Evolutionary conservation across 2,113 vertebrate species (phyloP), one percentile per base, ranked within the genome.

Genomic region (Ailurus styani): DNA sequence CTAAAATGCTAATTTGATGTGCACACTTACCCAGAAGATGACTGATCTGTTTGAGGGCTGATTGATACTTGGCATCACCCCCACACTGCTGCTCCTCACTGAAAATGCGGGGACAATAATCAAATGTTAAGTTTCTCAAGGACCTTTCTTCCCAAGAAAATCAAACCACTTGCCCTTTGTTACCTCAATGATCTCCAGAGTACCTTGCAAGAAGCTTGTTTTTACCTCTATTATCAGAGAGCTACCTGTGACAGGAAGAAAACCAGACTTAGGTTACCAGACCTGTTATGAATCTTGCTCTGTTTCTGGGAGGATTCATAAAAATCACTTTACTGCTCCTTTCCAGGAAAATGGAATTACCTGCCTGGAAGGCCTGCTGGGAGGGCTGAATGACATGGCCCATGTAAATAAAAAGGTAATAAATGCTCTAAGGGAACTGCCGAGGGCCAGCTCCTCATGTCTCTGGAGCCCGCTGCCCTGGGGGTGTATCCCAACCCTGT

Each of bases 121-220:
- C 97, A 98, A 98, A 98, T 98, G 98, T 98, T 97, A 98, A 98
- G 97, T 98, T 97, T 97, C 97, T 98, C 94, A 94, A 98, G 97
- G 97, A 98, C 96, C 96, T 96, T 98, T 91, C 96, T 97, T 96
- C 97, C 98, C 66, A 96, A 97, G 96, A 97, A 98, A 97, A 98
- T 98, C 96, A 98, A 98, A 83, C 97, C 97, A 98, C 97, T 98
- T 98, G 97, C 97, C 98, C 97, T 98, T 97, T 98, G 98, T 98
- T 98, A 97, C 97, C 97, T 98, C 94, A 98, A 97, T 95, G 62
- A 97, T 64, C 95, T 96, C 82, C 93, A 92, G 87, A 96, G 81
- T 31, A 93, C 57, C 95, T 95, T 94, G 84, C 72, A 75, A 97
- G 95, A 66, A 93, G 57, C 92, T 90, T 93, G 70, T 92, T 92